Base-by-base conservation (phyloP, 92 coral and sea anemone genomes). In the Paragorgia papillata region DNA sequence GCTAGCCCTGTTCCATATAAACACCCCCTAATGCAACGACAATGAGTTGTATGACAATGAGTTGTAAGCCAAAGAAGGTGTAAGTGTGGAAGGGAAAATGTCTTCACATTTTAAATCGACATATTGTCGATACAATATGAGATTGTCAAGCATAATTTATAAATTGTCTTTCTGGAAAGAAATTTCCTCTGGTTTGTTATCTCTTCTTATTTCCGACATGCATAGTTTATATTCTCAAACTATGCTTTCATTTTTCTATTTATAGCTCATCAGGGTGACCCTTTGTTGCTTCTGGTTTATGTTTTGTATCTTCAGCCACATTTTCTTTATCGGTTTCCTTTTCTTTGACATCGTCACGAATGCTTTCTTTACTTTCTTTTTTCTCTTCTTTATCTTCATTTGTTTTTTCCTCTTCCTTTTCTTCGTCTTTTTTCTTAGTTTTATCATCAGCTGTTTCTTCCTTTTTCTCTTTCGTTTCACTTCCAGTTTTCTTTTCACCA, bases 391-490 rank as follows among this genome's bases (percentile, higher is more conserved):
- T 50, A 37, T 61, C 27, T 80, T 81, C 51, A 71, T 80, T 68
- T 51, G 53, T 1, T 78, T 80, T 74, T 84, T 82, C 61, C 69
- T 77, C 78, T 67, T 84, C 1, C 43, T 59, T 70, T 70, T 59
- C 28, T 12, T 24, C 40, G 13, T 66, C 50, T 29, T 79, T 79
- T 22, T 68, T 27, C 8, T 22, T 61, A 33, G 40, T 33, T 26
- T 57, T 22, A 17, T 51, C 26, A 51, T 43, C 32, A 53, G 55
- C 56, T 17, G 59, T 82, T 20, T 59, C 67, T 28, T 74, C 71
- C 33, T 59, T 49, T 46, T 66, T 75, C n/a, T 64, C 62, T 2
- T 70, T 65, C 53, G 59, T 75, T 27, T 57, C 37, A 20, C 60
- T 81, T 60, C 60, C 73, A 14, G 79, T 81, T 64, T 73, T 73